Evolutionary conservation across 2,113 vertebrate genomes (phyloP).

Genomic region (Pontoporia blainvillei): DNA sequence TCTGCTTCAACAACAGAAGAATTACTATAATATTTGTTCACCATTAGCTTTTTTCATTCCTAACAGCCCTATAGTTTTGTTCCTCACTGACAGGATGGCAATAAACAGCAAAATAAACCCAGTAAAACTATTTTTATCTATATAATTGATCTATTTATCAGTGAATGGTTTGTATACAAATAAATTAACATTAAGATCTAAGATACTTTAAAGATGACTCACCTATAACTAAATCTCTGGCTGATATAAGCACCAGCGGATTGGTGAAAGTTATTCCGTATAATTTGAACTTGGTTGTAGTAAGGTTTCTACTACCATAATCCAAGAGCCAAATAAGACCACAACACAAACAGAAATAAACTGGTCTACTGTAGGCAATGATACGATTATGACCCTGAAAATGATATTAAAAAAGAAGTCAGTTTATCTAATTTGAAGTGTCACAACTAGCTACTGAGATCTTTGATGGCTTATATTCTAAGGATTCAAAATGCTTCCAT

Average conservation of each 20-base stretch:
- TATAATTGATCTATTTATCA: not conserved
- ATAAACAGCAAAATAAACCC: constrained; percentile 21
- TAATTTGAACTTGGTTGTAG: constrained; percentile 88
- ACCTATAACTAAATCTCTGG: constrained; percentile 97
- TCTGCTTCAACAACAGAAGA: not conserved
- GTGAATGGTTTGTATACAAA: not conserved
- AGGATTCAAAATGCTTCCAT: constrained; percentile 5
- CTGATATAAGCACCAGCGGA: constrained; percentile 92
- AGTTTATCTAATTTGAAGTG: constrained; percentile 9
- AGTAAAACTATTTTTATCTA: not conserved
- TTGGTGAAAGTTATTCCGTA: constrained; percentile 95
- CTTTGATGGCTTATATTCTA: not conserved
- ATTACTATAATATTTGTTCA: not conserved
- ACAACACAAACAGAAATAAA: constrained; percentile 99
- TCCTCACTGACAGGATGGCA: not conserved
- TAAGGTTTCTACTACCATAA: constrained; percentile 90
- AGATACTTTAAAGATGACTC: constrained; percentile 67
- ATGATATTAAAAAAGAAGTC: not conserved
- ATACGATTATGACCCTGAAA: constrained; percentile 97
- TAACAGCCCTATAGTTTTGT: not conserved
- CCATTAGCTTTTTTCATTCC: not conserved
- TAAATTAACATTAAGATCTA: not conserved
- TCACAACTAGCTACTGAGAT: not conserved
- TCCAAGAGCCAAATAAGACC: constrained; percentile 97
- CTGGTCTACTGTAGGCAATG: constrained; percentile 98